phyloP scores from a whole-genome alignment of 1,140 invertebrate genomes.

The Nasonia giraulti region DNA sequence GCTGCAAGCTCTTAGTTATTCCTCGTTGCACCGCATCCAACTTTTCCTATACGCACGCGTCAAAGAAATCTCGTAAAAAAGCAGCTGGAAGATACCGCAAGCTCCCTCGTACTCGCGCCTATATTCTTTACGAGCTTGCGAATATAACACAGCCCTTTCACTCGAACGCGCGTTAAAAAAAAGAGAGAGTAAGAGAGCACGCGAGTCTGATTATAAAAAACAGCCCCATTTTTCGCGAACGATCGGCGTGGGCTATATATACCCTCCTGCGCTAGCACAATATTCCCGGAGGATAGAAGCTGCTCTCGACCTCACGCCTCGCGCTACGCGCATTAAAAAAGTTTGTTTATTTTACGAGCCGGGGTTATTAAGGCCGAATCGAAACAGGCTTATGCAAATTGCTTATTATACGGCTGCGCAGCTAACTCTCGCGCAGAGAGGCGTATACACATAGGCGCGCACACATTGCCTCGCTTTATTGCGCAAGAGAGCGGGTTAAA shows the following conservation, averaged over 20 bases:
- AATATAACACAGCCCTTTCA: neutral
- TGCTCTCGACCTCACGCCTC: neutral
- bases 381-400: conserved; percentile 64
- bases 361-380: conserved; percentile 55
- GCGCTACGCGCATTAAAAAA: conserved; percentile 56
- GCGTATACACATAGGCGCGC: too few species aligned
- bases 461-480: neutral
- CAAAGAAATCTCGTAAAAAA: conserved; percentile 39
- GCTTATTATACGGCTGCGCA: conserved; percentile 60
- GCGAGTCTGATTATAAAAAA: conserved; percentile 44
- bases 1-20: conserved; percentile 15
- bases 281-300: neutral
- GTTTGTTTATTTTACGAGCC: conserved; percentile 34
- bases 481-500: neutral
- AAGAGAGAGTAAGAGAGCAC: neutral
- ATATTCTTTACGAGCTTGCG: neutral
- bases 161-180: neutral
- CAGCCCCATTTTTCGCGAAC: conserved; percentile 13
- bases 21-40: neutral
- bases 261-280: too few species aligned
- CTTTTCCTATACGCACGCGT: neutral
- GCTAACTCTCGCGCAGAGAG: neutral
- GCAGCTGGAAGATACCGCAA: conserved; percentile 7
- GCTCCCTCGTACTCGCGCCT: neutral
- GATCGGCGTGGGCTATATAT: conserved; percentile 1